Evolutionary conservation across 2,888 invertebrate species (phyloP), one percentile per base, ranked within the genome.

Genomic region (Ernsta delagoae): DNA sequence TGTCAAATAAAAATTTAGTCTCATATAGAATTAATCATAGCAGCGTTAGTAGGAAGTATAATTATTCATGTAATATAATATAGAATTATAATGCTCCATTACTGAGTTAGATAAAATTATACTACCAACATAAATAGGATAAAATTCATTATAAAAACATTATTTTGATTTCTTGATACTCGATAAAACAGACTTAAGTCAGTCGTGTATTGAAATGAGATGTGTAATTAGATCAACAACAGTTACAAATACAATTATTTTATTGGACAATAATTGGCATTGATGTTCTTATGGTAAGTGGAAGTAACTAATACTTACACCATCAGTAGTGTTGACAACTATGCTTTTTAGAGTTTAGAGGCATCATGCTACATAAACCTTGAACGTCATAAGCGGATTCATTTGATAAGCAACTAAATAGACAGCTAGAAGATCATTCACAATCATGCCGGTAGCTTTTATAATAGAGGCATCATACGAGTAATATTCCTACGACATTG

Each of bases 231-330:
- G 81, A 81, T 72, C 78, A 77, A 75, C 74, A 77, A 78, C 79
- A 82, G 79, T 83, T 84, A 72, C 65, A 72, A 79, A 76, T 75
- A 79, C 77, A 75, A 75, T 79, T 81, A 78, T 78, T 79, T 82
- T 83, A 82, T 88, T 85, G 87, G 89, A 89, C 86, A 81, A 78
- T 85, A 86, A 84, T 88, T 85, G 86, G 80, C 86, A 86, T 89
- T 88, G 80, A 81, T 87, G 84, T 82, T 83, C 79, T 75, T 83
- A 88, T 89, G 92, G 92, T 93, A 93, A 93, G 92, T 93, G 87
- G 84, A 85, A 85, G 86, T 88, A 78, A 84, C 82, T 82, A 81
- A 83, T 80, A 68, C 78, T 80, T 81, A 81, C 78, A 79, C 78
- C 81, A 83, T 85, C 78, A 76, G 90, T 90, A 91, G 90, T 89